Evolutionary conservation across 2,113 vertebrate species (phyloP).

Genomic region (Hystrix cristata): DNA sequence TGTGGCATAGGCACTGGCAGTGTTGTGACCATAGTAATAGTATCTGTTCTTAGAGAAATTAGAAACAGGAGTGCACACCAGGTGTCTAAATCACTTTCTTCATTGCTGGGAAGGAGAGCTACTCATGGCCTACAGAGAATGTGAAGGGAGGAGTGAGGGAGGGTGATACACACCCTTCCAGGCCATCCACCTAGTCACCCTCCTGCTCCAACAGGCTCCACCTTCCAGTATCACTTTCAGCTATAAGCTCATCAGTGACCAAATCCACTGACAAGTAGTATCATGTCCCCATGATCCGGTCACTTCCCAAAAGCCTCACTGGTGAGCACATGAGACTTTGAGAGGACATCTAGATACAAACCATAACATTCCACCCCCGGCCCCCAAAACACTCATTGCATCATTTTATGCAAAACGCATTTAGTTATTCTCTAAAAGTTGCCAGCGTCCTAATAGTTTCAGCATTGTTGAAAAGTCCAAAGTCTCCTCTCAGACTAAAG

Average conservation of each 20-base stretch:
- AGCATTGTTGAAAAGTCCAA: neutral
- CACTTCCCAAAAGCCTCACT: neutral
- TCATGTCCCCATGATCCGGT: neutral
- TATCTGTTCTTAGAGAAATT: slow-evolving; percentile 17
- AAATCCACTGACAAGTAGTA: neutral
- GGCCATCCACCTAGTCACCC: neutral
- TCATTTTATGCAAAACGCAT: neutral
- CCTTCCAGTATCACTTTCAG: neutral
- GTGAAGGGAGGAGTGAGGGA: neutral
- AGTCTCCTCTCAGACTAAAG: neutral
- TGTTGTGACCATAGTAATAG: neutral
- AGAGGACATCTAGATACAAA: neutral
- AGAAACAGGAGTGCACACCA: neutral
- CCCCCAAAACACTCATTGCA: neutral
- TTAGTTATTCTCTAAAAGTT: neutral
- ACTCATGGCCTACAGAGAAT: neutral
- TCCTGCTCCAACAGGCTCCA: neutral
- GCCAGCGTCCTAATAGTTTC: neutral
- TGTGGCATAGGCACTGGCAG: neutral
- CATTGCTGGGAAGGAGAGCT: neutral
- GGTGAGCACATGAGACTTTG: neutral
- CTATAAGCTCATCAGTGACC: neutral
- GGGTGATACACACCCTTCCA: neutral
- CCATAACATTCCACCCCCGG: neutral
- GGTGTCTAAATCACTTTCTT: neutral